phyloP scores from a whole-genome alignment of 2,888 invertebrate genomes.

The Periphyllus acericola region DNA sequence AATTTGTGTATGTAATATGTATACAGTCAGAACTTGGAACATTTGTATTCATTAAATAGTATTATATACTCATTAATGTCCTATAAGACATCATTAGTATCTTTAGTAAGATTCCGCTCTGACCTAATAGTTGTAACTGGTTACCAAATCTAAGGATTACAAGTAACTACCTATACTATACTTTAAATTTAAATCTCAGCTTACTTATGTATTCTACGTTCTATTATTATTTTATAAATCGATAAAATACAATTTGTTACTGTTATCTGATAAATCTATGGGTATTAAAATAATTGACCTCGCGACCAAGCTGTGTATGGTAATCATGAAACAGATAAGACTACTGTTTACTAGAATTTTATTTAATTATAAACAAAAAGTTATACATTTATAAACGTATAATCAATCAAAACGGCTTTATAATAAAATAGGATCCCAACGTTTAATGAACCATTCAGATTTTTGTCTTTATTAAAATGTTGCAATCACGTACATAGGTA shows the following conservation, averaged over 20 bases:
- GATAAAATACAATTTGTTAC: neutral
- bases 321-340: neutral
- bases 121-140: neutral
- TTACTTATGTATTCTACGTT: no score
- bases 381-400: neutral
- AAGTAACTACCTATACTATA: neutral
- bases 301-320: neutral
- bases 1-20: no score
- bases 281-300: neutral
- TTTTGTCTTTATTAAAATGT: neutral
- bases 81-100: neutral
- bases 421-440: neutral
- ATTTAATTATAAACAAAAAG: neutral
- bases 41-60: neutral
- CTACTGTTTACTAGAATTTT: neutral
- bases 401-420: neutral
- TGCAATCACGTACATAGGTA: neutral
- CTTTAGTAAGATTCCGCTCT: neutral
- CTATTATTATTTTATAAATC: no score
- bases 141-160: neutral
- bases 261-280: neutral
- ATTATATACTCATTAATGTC: neutral
- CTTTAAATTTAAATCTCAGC: neutral
- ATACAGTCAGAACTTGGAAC: neutral
- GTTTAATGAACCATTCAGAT: neutral